These are phyloP conservation scores for Cremastinae sp. DNA, from an alignment of 2,888 invertebrate species.

Conservation along the genomic window DNA sequence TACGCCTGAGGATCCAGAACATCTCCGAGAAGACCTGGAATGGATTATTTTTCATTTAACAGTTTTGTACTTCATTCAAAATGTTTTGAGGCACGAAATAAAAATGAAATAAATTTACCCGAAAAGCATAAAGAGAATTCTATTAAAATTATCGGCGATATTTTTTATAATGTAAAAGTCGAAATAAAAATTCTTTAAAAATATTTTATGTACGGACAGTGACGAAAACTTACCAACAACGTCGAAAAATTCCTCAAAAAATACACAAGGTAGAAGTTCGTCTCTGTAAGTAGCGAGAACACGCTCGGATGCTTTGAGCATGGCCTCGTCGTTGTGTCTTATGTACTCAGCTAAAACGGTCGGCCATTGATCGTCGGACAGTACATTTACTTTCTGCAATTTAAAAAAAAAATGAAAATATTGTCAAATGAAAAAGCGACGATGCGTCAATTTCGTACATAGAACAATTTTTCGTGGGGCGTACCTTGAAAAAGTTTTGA, in stretches of 20 bases:
- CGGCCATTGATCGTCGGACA: slow-evolving; percentile 92
- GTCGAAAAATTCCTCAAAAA: slow-evolving; percentile 96
- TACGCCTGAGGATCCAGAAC: slow-evolving; percentile 85
- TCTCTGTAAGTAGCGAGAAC: slow-evolving; percentile 91
- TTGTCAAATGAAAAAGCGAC: slow-evolving; percentile 1
- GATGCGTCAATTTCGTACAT: not conserved
- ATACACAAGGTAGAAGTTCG: slow-evolving; percentile 93
- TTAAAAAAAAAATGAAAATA: slow-evolving; percentile 30
- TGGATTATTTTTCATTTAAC: slow-evolving; percentile 5
- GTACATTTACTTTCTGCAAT: slow-evolving; percentile 86
- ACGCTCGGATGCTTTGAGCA: slow-evolving; percentile 93
- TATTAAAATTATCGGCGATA: no score
- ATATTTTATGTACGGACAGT: not conserved
- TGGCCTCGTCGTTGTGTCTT: slow-evolving; percentile 94
- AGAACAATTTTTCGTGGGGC: slow-evolving; percentile 52
- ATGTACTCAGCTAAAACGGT: slow-evolving; percentile 94
- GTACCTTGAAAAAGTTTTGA: slow-evolving; percentile 91
- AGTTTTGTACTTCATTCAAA: no score
- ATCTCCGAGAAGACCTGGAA: slow-evolving; percentile 84
- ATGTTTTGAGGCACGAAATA: no score
- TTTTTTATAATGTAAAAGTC: no score
- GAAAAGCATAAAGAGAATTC: no score
- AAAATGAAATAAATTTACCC: no score
- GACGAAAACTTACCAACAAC: slow-evolving; percentile 86
- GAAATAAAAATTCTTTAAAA: slow-evolving; percentile 16